Conservation (phyloP, 2,888 invertebrate species). For the Ectemnius continuus region DNA sequence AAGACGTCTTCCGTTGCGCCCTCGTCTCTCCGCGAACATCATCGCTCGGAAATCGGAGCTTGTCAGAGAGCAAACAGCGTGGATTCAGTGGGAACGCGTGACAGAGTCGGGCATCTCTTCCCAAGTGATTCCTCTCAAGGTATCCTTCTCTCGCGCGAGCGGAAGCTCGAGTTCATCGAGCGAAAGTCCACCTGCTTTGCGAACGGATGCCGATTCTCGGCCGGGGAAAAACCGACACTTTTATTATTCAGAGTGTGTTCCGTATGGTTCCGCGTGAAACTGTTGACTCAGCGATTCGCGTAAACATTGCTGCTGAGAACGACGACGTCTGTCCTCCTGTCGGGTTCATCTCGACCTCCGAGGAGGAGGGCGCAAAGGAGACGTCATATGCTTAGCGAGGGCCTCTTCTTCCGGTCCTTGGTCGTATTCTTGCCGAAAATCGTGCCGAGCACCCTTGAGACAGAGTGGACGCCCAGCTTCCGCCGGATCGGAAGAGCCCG, state of each 20-base stretch:
- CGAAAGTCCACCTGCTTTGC: too few relatives aligned
- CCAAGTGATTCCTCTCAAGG: too few relatives aligned
- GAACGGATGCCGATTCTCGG: too few relatives aligned
- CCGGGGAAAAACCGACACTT: too few relatives aligned
- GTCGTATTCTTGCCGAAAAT: constrained; percentile 89
- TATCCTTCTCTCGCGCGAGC: not conserved
- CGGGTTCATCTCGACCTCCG: constrained; percentile 73
- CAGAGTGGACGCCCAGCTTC: constrained; percentile 87
- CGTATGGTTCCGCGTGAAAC: not conserved
- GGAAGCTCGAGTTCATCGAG: too few relatives aligned
- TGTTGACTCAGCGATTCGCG: constrained; percentile 65
- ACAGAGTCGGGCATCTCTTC: too few relatives aligned
- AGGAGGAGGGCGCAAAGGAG: constrained; percentile 75
- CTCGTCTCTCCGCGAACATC: not conserved
- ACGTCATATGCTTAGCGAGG: constrained; percentile 86
- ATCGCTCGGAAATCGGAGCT: too few relatives aligned
- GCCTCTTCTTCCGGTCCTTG: constrained; percentile 87
- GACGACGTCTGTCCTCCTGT: constrained; percentile 69
- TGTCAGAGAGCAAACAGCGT: too few relatives aligned
- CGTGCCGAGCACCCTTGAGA: constrained; percentile 88
- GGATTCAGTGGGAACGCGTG: too few relatives aligned
- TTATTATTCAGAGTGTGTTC: not conserved
- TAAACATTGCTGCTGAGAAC: constrained; percentile 74
- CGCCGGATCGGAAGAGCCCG: constrained; percentile 84
- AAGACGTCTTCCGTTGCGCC: constrained; percentile 15